These are phyloP conservation scores for Euphysa ruthae DNA, from an alignment of 30 jellyfish, hydroid and myxozoan species.

Conservation along the genomic window DNA sequence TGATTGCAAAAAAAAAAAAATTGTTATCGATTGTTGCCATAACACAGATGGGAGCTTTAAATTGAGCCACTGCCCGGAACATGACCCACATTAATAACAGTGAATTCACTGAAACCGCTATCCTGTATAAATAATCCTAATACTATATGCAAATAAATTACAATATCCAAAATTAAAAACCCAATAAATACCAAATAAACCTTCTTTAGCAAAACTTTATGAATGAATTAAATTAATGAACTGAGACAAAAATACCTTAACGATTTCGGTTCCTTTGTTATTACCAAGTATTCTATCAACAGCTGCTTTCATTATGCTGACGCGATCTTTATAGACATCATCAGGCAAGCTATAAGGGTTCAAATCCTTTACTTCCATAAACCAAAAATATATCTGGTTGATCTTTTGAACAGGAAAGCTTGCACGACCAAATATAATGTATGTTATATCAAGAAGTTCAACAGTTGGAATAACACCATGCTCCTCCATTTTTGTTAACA, in stretches of 20 bases:
- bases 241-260: constrained; percentile 50
- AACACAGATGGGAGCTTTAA: too few species aligned
- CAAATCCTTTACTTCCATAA: constrained; percentile 38
- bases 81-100: too few species aligned
- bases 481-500: constrained; percentile 82
- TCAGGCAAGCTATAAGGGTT: constrained; percentile 74
- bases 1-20: too few species aligned
- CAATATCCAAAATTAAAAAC: constrained; percentile 12
- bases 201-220: not conserved
- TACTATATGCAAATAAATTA: not conserved
- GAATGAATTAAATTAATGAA: not conserved
- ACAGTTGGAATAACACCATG: constrained; percentile 73
- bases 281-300: constrained; percentile 62
- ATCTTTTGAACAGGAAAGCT: constrained; percentile 78
- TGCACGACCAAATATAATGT: constrained; percentile 70
- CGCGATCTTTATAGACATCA: constrained; percentile 69
- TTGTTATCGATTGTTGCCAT: too few species aligned
- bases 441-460: constrained; percentile 47
- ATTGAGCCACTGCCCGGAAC: too few species aligned
- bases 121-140: too few species aligned
- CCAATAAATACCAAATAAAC: not conserved
- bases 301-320: constrained; percentile 53
- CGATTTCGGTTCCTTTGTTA: constrained; percentile 42
- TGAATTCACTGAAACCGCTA: too few species aligned
- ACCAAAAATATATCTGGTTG: constrained; percentile 72